Base-by-base conservation (phyloP, 2,113 vertebrate genomes). In the Stigmatopora argus region DNA sequence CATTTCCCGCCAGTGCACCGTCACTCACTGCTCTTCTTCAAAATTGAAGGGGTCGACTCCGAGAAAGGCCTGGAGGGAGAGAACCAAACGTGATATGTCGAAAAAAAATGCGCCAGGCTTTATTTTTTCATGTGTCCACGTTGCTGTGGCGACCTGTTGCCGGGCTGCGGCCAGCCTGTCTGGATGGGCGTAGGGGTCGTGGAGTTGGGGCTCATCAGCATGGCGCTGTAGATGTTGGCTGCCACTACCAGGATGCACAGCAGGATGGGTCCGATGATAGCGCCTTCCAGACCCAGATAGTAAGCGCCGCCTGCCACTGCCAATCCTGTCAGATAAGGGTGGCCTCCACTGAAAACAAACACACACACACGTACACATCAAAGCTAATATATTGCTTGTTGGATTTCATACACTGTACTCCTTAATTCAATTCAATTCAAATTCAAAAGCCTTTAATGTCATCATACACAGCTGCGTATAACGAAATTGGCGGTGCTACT, bases 191-290 rank as follows among this genome's bases (percentile, higher is more conserved):
- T 97, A 13, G 93, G 88, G 70, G 89, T 26, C 10, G 93, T 86
- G 47, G 92, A 96, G 34, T 92, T 97, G 58, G 97, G 96, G 73
- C 97, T 99, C 91, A 94, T 92, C 62, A 99, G 85, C 96, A 99
- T 98, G 77, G 96, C 95, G 61, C 95, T 97, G 71, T 99, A 99
- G 87, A 98, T 98, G 85, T 99, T 99, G 64, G 95, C 95, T 23
- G 97, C 97, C 63, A 98, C 97, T 69, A 99, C 96, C 59, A 99
- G 92, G 81, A 96, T 95, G 80, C 96, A 99, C 66, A 99, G 95
- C 8, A 99, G 92, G 78, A 99, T 99, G 65, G 97, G 97, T 60
- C 97, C 97, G 13, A 99, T 96, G 82, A 99, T 99, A 7, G 97
- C 97, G 41, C 97, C 97, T 85, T 99, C 97, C 53, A 99, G 87